Base-by-base conservation (phyloP, 2,797 vertebrate genomes). In the Cetoscarus ocellatus region DNA sequence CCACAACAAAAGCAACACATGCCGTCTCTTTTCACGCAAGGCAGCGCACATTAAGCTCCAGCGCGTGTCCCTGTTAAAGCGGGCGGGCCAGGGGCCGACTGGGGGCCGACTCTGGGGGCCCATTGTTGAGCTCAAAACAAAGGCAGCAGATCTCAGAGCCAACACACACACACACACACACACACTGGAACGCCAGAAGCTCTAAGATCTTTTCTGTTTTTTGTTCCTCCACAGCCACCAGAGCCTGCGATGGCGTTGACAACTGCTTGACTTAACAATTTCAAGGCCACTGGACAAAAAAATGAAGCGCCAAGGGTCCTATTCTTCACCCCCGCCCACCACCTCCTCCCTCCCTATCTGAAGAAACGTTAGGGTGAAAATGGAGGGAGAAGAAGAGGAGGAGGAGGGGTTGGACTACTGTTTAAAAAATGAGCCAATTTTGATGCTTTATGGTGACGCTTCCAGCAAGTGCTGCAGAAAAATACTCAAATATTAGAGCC, bases 1-100 rank as follows among this genome's bases (percentile, higher is more conserved):
- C 1, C 82, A 78, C 85, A 93, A 92, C 94, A 94, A 95, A 93
- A 88, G 93, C 83, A 91, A 90, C 93, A 94, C 94, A 93, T 94
- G 93, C 93, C 73, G 79, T 88, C 87, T 93, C 83, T 91, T 93
- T 94, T 93, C 90, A 94, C 79, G 91, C 88, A 91, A 75, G 80
- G 82, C 81, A 83, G 90, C 84, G 77, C 93, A 82, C 91, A 86
- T 92, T 93, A 92, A 86, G 87, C 86, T 82, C 17, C 88, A 90
- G 81, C 88, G 88, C 84, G 89, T 92, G 93, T 88, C 90, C 80
- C 88, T 84, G 86, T 89, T 86, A 79, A 75, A 83, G 72, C 72
- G 54, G 70, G 61, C 53, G 36, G 81, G 70, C 59, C 19, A 35
- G 68, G 62, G 85, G 82, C 78, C 73, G 50, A 17, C 47, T 49